Evolutionary conservation across 2,797 vertebrate species (phyloP), one percentile per base, ranked within the genome.

Genomic region (Dallia pectoralis): DNA sequence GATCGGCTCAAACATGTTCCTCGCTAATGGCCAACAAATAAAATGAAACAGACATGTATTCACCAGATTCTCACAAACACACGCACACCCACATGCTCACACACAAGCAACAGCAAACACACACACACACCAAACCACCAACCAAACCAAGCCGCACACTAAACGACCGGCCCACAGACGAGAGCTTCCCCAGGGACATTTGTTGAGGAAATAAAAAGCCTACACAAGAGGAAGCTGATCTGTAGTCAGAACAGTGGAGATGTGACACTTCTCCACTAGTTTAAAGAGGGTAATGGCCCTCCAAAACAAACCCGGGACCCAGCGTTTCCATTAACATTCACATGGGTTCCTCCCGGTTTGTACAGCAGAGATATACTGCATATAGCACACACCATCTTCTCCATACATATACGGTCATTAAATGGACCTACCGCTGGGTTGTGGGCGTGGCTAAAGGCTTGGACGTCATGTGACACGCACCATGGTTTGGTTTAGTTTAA

Each of bases 1-100:
- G 61, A 22, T n/a, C 73, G 15, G 70, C 14, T 67, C 29, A 19
- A 32, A 44, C 70, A 65, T 77, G 77, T 78, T 76, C 72, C 84
- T 81, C 74, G 79, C 75, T 29, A 3, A 63, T 72, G 71, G 49
- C 48, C 62, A 63, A 15, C 15, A 61, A 67, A 67, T 2, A 22
- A n/a, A 56, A 22, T 4, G 18, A 70, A n/a, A 61, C 29, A 61
- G 5, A 61, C 66, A 67, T 18, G 33, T 36, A 3, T 36, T n/a
- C 9, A 22, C 15, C 14, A 32, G 27, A 30, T 22, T 67, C 36
- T 47, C 47, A 4, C n/a, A 25, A 48, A 22, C 33, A 3, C 33
- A 53, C 49, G 7, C 49, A 2, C 33, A 36, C 33, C 33, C 33
- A 36, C 33, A 36, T 3, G 7, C 33, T 3, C 3, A 36, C 33